Conservation (phyloP, 2,113 vertebrate genomes). For the Sclerurus mexicanus region DNA sequence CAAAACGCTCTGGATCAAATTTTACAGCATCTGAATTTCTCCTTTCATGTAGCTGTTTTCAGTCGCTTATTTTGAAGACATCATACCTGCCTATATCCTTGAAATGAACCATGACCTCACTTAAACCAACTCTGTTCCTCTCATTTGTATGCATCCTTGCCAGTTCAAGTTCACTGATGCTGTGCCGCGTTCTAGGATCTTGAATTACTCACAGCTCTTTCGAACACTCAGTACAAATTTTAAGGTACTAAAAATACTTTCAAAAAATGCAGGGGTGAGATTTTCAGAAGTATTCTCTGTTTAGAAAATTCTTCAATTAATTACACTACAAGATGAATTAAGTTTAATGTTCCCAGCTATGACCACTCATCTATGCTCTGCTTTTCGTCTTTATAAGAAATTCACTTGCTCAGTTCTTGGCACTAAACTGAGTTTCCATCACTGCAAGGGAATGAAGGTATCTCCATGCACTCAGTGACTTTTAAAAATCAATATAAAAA, state of each 20-base stretch:
- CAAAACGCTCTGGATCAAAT: not conserved
- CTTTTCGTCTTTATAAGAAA: not conserved
- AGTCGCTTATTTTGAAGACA: not conserved
- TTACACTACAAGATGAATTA: not conserved
- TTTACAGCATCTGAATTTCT: not conserved
- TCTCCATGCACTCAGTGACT: not conserved
- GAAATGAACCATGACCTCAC: not conserved
- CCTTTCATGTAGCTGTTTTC: not conserved
- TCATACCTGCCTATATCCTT: not conserved
- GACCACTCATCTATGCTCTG: not conserved
- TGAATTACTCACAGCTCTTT: not conserved
- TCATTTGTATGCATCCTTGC: not conserved
- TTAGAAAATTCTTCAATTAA: not conserved
- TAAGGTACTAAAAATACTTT: not conserved
- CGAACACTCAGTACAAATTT: not conserved
- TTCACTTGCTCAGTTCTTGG: not conserved
- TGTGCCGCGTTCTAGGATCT: not conserved
- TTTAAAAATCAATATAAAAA: slow-evolving; percentile 30
- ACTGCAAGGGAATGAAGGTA: not conserved
- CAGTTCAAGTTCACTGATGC: not conserved
- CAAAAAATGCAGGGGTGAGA: not conserved
- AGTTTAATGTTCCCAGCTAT: not conserved
- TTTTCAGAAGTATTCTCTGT: not conserved
- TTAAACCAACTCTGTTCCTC: not conserved
- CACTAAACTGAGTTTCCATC: not conserved